These are phyloP conservation scores for Notarius lentiginosus DNA, from an alignment of 2,113 vertebrate species.

Conservation along the genomic window DNA sequence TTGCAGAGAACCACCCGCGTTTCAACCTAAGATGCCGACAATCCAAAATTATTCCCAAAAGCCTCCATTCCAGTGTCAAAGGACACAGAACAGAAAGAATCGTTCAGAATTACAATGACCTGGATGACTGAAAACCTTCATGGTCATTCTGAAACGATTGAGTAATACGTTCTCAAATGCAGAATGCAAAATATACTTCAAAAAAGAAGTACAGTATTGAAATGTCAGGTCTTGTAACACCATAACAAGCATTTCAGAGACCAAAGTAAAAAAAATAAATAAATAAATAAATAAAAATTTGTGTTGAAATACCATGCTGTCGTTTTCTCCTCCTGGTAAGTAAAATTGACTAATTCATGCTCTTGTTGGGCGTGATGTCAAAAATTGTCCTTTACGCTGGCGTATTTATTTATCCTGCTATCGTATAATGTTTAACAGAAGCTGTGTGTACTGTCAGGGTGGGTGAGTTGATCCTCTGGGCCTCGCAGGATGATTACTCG, in stretches of 20 bases:
- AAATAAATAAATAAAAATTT: no score
- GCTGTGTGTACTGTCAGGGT: conserved; percentile 35
- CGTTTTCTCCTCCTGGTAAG: neutral
- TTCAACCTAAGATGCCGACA: no score
- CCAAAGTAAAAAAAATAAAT: neutral
- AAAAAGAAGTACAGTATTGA: no score
- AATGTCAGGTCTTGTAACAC: neutral
- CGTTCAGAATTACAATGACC: no score
- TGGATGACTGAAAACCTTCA: no score
- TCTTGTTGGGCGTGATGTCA: conserved; percentile 19
- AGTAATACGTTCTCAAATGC: no score
- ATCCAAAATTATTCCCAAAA: no score
- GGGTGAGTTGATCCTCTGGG: conserved; percentile 3
- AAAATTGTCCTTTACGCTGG: conserved; percentile 1
- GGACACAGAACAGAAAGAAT: no score
- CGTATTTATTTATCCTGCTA: conserved; percentile 37
- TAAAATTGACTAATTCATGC: conserved; percentile 37
- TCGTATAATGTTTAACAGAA: conserved; percentile 38
- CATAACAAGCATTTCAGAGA: neutral
- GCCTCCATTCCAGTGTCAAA: no score
- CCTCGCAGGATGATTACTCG: conserved; percentile 27
- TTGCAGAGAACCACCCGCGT: no score
- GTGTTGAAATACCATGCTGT: conserved; percentile 25
- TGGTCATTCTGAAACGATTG: no score
- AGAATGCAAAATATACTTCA: no score